A percentile compares a stretch with the other conserved stretches of the same genome.
Evolutionary conservation across 2,113 vertebrate species (phyloP).

Genomic region (Thomomys bottae): DNA sequence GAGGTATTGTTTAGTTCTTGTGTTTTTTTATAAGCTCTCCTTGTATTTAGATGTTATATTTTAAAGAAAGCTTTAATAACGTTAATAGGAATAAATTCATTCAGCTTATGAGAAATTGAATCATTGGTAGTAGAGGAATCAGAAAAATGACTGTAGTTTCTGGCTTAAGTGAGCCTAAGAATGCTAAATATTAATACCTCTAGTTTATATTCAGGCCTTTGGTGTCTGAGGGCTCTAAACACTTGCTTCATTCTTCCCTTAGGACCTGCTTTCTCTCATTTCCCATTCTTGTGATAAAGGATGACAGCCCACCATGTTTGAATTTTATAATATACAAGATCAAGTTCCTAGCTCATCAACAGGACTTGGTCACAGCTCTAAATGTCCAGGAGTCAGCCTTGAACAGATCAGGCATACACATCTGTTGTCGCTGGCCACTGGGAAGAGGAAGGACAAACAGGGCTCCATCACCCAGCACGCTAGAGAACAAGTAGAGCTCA

Average conservation of each 20-base stretch:
- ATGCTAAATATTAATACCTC: neutral
- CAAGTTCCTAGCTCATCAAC: neutral
- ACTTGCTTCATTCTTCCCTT: neutral
- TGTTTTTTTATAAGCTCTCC: neutral
- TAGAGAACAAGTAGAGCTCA: neutral
- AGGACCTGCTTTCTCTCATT: neutral
- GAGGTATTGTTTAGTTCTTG: neutral
- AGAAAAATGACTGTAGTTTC: neutral
- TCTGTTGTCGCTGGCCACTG: neutral
- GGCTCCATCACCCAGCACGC: neutral
- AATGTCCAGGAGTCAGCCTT: neutral
- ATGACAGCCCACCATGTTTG: neutral
- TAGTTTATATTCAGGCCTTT: neutral
- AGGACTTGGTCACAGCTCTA: neutral
- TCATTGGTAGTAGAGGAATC: neutral
- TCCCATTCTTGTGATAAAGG: neutral
- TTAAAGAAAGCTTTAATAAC: conserved; percentile 34
- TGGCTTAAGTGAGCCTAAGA: conserved; percentile 6
- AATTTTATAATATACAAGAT: neutral
- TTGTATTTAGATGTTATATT: neutral
- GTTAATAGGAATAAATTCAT: neutral
- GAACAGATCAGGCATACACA: neutral
- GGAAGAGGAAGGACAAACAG: neutral
- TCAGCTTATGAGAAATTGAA: conserved; percentile 1
- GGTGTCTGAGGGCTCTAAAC: neutral